Conservation (phyloP, 2,113 vertebrate species). For the Psilopogon haemacephalus region DNA sequence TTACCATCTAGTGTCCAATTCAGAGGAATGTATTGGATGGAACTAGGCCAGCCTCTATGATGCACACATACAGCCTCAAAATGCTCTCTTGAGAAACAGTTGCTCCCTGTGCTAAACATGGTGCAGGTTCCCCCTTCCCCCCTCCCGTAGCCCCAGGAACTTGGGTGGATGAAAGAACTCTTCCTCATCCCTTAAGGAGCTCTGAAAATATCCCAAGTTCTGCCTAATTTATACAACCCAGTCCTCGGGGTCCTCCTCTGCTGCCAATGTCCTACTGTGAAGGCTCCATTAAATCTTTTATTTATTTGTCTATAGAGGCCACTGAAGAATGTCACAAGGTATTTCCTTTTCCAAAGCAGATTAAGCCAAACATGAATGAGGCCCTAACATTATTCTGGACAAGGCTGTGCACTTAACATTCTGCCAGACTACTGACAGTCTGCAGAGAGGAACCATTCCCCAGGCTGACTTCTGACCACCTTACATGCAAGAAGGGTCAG, state of each 20-base stretch:
- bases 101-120: background rate
- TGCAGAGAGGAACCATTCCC: background rate
- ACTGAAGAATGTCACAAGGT: constrained; percentile 44
- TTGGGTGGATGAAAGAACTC: constrained; percentile 12
- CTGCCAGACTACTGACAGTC: background rate
- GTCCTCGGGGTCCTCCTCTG: background rate
- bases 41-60: background rate
- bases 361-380: background rate
- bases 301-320: constrained; percentile 42
- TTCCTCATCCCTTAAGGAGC: background rate
- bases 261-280: constrained; percentile 38
- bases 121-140: background rate
- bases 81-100: background rate
- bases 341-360: constrained; percentile 34
- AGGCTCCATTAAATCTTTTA: constrained; percentile 44
- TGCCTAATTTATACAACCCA: background rate
- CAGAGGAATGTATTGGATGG: background rate
- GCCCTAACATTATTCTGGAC: background rate
- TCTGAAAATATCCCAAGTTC: constrained; percentile 16
- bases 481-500: background rate
- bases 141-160: background rate
- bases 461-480: background rate
- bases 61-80: background rate
- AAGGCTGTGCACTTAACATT: background rate
- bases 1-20: background rate